These are phyloP conservation scores for Drosophila arawakana DNA, from an alignment of 1,140 invertebrate genomes.

Conservation along the genomic window DNA sequence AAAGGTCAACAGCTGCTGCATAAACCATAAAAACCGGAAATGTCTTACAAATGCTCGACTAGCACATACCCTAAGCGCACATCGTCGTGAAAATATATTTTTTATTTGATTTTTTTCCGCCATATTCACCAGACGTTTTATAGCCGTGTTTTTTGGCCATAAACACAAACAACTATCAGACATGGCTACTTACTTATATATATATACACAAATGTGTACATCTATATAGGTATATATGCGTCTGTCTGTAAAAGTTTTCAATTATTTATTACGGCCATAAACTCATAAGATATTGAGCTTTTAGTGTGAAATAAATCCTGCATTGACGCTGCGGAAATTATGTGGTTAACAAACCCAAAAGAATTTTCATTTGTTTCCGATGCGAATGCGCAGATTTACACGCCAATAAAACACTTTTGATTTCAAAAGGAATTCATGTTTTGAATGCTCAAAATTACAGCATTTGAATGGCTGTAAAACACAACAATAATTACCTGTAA, in stretches of 20 bases:
- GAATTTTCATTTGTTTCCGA: conserved; percentile 6
- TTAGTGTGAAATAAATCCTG: conserved; percentile 77
- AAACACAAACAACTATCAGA: conserved; percentile 16
- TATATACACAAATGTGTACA: background rate
- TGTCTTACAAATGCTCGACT: background rate
- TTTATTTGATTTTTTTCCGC: background rate
- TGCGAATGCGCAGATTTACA: background rate
- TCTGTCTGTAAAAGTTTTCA: conserved; percentile 41
- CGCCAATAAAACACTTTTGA: conserved; percentile 6
- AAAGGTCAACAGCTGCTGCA: conserved; percentile 33
- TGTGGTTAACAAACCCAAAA: conserved; percentile 9
- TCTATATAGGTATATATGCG: background rate
- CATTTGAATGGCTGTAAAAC: background rate
- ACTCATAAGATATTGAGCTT: conserved; percentile 54
- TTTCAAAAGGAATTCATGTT: background rate
- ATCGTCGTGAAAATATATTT: background rate
- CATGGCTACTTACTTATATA: conserved; percentile 4
- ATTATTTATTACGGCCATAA: conserved; percentile 54
- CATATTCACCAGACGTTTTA: conserved; percentile 4
- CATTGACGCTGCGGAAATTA: conserved; percentile 40
- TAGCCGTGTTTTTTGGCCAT: conserved; percentile 9
- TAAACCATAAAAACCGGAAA: conserved; percentile 10
- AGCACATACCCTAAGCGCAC: background rate
- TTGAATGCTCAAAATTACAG: background rate
- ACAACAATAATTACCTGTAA: too few relatives aligned